Percentiles rank a stretch among this genome's conserved stretches.
Conservation (phyloP, 2,113 vertebrate genomes). For the Cettia cetti region DNA sequence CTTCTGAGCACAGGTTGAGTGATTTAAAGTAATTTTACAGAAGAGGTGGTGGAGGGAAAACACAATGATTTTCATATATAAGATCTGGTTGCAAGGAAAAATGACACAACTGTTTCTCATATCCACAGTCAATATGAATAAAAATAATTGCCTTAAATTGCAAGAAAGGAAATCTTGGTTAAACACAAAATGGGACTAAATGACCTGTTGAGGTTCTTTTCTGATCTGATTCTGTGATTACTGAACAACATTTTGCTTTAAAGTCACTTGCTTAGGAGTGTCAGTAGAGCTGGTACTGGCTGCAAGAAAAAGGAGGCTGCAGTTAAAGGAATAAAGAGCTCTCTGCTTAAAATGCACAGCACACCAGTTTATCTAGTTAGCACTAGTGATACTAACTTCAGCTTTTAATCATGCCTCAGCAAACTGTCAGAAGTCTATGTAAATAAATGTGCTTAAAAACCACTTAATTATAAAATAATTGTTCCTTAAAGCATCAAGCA, state of each 20-base stretch:
- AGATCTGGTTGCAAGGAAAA: background rate
- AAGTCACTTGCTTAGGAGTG: background rate
- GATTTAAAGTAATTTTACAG: background rate
- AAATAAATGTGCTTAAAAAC: background rate
- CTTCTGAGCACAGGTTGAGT: background rate
- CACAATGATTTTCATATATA: background rate
- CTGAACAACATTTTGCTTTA: background rate
- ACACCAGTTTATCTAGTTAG: conserved; percentile 3
- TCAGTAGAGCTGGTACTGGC: background rate
- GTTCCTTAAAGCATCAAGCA: background rate
- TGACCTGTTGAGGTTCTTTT: background rate
- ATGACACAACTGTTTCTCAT: background rate
- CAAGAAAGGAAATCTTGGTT: background rate
- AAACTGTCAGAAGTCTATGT: conserved; percentile 2
- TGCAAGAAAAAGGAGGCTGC: background rate
- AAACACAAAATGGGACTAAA: background rate
- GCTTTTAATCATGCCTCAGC: conserved; percentile 2
- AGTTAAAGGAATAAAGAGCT: background rate
- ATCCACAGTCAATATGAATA: background rate
- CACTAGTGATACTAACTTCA: conserved; percentile 4
- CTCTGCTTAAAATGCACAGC: background rate
- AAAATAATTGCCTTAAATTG: background rate
- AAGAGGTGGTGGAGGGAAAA: background rate
- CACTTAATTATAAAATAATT: conserved; percentile 44
- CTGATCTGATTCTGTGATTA: background rate